A percentile compares a stretch with the other conserved stretches of the same genome.
Conservation (phyloP, 2,113 vertebrate genomes). For the Periophthalmodon schlosseri region DNA sequence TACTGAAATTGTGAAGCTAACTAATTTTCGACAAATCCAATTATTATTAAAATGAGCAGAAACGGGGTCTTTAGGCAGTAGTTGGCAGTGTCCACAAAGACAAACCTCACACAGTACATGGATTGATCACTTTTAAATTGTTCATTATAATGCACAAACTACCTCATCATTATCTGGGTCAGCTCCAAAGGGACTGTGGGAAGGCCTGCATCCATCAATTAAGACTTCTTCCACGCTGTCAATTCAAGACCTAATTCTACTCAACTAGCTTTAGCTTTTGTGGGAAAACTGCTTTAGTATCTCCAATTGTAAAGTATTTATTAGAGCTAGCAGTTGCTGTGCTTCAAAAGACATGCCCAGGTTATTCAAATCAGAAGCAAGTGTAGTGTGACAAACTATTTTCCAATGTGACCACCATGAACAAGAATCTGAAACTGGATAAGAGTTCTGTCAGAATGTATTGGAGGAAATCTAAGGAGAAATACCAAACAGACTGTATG, state of each 20-base stretch:
- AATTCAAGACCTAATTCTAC: background rate
- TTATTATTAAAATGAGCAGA: background rate
- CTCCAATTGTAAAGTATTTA: too few species aligned
- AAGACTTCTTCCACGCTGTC: background rate
- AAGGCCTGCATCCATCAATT: background rate
- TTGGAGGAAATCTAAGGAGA: too few species aligned
- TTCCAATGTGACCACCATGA: too few species aligned
- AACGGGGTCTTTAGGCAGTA: background rate
- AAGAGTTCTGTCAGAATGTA: too few species aligned
- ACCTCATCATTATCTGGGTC: conserved; percentile 5
- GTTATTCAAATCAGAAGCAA: background rate
- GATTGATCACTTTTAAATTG: background rate
- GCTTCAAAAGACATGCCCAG: background rate
- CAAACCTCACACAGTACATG: background rate
- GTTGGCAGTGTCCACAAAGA: background rate
- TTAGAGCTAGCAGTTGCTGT: background rate
- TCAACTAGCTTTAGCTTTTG: background rate
- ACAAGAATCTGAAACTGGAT: too few species aligned
- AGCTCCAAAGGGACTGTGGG: background rate
- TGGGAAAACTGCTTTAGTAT: background rate
- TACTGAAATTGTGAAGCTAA: too few species aligned
- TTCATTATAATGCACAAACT: background rate
- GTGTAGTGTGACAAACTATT: too few species aligned
- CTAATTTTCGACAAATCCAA: too few species aligned
- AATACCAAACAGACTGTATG: too few species aligned